These are phyloP conservation scores for Caenorhabditis drosophilae DNA, from an alignment of 2,888 invertebrate genomes.

Conservation along the genomic window DNA sequence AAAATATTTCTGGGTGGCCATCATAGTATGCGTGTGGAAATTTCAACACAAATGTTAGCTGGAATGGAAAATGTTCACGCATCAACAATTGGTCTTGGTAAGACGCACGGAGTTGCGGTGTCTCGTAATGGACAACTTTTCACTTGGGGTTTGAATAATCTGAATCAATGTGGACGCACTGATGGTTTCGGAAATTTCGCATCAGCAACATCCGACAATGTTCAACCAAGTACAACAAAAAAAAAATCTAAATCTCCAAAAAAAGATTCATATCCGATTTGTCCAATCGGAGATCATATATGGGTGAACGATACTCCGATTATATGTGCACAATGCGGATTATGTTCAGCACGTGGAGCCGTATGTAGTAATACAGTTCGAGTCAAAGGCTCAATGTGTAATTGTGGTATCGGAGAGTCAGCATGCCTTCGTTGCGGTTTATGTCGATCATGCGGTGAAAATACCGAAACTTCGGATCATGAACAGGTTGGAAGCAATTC, in stretches of 20 bases:
- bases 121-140: slow-evolving; percentile 87
- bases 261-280: slow-evolving; percentile 18
- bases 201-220: slow-evolving; percentile 17
- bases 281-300: slow-evolving; percentile 41
- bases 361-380: slow-evolving; percentile 74
- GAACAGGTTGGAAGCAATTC: slow-evolving; percentile 31
- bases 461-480: slow-evolving; percentile 25
- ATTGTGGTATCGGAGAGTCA: slow-evolving; percentile 55
- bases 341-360: slow-evolving; percentile 90
- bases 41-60: slow-evolving; percentile 39
- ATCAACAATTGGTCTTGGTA: slow-evolving; percentile 82
- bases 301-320: slow-evolving; percentile 83
- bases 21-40: slow-evolving; percentile 72
- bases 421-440: slow-evolving; percentile 81
- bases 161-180: slow-evolving; percentile 86
- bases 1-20: slow-evolving; percentile 80
- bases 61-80: slow-evolving; percentile 38
- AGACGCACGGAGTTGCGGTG: slow-evolving; percentile 90
- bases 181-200: no score
- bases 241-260: no score
- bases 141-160: slow-evolving; percentile 96
- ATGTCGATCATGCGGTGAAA: slow-evolving; percentile 84
- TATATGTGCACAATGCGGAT: slow-evolving; percentile 87
- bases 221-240: slow-evolving; percentile 37
- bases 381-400: slow-evolving; percentile 30